Conservation (phyloP, 2,888 invertebrate genomes). For the Melipona beecheii region DNA sequence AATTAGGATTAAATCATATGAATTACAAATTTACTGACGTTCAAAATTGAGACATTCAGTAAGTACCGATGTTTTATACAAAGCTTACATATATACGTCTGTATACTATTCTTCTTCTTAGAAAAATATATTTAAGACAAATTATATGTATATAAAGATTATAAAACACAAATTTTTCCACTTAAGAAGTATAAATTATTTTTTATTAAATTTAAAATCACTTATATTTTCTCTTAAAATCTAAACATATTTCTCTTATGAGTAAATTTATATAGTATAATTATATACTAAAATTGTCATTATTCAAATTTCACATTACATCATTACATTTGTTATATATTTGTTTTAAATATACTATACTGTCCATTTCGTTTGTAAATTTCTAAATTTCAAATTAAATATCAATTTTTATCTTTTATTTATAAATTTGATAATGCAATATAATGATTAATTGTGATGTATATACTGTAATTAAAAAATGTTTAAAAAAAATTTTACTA, state of each 20-base stretch:
- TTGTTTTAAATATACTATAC: neutral
- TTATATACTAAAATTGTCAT: neutral
- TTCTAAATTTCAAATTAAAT: neutral
- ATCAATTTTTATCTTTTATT: neutral
- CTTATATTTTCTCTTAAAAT: neutral
- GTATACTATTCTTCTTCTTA: neutral
- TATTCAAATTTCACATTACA: neutral
- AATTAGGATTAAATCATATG: neutral
- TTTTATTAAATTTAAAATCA: neutral
- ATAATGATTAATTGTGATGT: neutral
- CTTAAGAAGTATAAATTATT: neutral
- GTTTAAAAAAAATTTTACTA: neutral
- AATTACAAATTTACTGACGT: neutral
- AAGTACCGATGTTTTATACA: neutral
- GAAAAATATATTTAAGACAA: neutral
- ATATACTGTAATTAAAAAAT: neutral
- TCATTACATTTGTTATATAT: neutral
- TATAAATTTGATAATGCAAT: slow-evolving; percentile 4
- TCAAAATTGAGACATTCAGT: neutral
- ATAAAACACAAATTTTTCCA: neutral
- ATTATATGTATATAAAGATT: neutral
- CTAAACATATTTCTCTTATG: neutral
- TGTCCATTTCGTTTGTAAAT: neutral
- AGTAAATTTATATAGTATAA: neutral
- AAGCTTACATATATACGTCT: neutral